These are phyloP conservation scores for Sorex fumeus DNA, from an alignment of 2,113 vertebrate genomes.

Conservation along the genomic window DNA sequence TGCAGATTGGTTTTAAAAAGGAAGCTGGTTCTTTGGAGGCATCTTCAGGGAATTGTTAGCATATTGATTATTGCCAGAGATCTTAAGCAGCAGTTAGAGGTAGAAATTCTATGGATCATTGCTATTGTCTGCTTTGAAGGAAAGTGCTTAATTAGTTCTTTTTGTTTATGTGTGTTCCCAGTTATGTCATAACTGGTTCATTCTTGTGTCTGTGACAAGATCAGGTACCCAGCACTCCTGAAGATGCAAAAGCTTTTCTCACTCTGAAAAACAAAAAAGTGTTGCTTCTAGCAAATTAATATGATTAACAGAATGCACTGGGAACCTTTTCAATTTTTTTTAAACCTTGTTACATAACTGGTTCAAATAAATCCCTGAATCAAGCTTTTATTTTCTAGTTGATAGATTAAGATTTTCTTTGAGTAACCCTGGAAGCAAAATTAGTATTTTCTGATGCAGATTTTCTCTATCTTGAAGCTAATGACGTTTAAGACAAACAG, in stretches of 20 bases:
- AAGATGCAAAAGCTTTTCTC: neutral
- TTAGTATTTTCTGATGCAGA: neutral
- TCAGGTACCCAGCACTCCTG: neutral
- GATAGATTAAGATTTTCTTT: neutral
- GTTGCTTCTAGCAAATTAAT: neutral
- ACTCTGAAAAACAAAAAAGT: neutral
- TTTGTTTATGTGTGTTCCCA: neutral
- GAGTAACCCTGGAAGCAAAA: slow-evolving; percentile 4
- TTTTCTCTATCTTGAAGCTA: slow-evolving; percentile 18
- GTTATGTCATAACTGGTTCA: slow-evolving; percentile 27
- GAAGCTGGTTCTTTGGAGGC: neutral
- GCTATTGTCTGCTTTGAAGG: neutral
- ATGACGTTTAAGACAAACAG: slow-evolving; percentile 2
- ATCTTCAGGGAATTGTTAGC: neutral
- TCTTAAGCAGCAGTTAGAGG: neutral
- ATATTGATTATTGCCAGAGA: neutral
- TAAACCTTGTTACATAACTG: neutral
- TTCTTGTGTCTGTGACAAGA: neutral
- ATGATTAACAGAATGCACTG: neutral
- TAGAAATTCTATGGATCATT: neutral
- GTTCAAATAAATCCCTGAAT: slow-evolving; percentile 17
- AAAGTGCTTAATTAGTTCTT: neutral
- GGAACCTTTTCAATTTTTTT: slow-evolving; percentile 4
- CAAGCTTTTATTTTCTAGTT: neutral
- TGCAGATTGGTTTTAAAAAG: too few relatives aligned